phyloP scores from a whole-genome alignment of 1,140 invertebrate species.

The Musca vetustissima region DNA sequence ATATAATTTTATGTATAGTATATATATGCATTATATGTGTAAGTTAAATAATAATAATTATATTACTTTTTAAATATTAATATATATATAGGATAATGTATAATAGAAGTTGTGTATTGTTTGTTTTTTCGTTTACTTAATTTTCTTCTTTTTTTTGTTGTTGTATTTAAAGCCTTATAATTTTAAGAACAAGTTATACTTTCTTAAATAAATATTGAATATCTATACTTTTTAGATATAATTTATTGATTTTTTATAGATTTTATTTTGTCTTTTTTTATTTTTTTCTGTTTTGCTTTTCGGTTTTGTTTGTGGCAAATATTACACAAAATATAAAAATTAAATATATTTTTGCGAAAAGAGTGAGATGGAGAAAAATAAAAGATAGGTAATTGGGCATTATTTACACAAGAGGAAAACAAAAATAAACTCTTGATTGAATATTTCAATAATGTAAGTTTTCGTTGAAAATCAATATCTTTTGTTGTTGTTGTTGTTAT shows the following conservation, averaged over 20 bases:
- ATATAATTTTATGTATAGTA: too few species aligned
- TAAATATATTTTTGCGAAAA: background rate
- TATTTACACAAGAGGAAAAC: too few species aligned
- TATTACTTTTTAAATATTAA: too few species aligned
- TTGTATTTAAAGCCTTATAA: conserved; percentile 3
- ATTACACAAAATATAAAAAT: conserved; percentile 10
- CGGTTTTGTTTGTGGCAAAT: background rate
- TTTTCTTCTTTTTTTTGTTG: conserved; percentile 5
- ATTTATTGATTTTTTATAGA: background rate
- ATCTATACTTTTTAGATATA: background rate
- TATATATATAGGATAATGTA: conserved; percentile 5
- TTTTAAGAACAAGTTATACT: conserved; percentile 23
- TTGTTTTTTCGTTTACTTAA: background rate
- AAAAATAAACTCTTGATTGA: too few species aligned
- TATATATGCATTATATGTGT: too few species aligned
- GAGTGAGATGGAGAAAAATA: too few species aligned
- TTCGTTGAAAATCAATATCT: too few species aligned
- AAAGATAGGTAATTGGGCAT: too few species aligned
- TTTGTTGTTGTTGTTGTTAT: too few species aligned
- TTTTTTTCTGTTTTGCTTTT: background rate
- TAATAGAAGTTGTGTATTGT: background rate
- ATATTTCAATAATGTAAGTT: too few species aligned
- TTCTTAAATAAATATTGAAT: conserved; percentile 13
- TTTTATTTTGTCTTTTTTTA: conserved; percentile 1
- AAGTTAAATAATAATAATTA: too few species aligned